phyloP scores from a whole-genome alignment of 2,888 invertebrate genomes.

The Isotomurus palustris region DNA sequence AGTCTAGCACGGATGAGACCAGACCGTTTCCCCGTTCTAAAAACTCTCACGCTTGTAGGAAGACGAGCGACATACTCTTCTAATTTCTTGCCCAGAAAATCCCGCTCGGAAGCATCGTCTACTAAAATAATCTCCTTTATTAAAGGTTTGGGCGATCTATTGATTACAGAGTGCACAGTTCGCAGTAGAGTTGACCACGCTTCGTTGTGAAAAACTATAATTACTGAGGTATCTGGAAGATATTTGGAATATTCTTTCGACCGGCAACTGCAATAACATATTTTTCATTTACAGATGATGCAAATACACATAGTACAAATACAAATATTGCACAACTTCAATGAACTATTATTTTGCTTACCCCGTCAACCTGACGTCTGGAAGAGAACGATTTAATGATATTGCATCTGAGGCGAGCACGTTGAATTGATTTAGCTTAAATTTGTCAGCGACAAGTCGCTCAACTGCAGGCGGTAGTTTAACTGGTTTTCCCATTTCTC shows the following conservation, averaged over 20 bases:
- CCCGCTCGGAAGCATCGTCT: conserved; percentile 95
- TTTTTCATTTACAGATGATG: neutral
- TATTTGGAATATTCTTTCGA: conserved; percentile 69
- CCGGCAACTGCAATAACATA: conserved; percentile 62
- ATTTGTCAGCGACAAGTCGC: conserved; percentile 85
- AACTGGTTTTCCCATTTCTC: conserved; percentile 90
- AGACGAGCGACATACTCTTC: conserved; percentile 83
- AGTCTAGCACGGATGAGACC: conserved; percentile 93
- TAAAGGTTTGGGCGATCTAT: conserved; percentile 80
- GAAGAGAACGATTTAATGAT: conserved; percentile 87
- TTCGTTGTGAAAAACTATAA: conserved; percentile 99
- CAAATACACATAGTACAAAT: neutral
- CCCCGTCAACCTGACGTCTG: conserved; percentile 89
- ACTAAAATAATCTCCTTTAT: conserved; percentile 94
- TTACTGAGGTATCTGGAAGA: conserved; percentile 89
- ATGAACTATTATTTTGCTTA: conserved; percentile 55
- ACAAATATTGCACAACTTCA: neutral
- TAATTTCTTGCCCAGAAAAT: conserved; percentile 78
- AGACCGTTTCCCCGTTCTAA: conserved; percentile 86
- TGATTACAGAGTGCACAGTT: conserved; percentile 71
- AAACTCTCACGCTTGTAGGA: conserved; percentile 79
- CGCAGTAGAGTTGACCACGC: conserved; percentile 95
- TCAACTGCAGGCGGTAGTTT: conserved; percentile 81
- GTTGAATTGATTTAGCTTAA: conserved; percentile 98
- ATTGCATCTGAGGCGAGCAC: conserved; percentile 96